phyloP scores from a whole-genome alignment of 2,113 vertebrate species.

The Parus major region DNA sequence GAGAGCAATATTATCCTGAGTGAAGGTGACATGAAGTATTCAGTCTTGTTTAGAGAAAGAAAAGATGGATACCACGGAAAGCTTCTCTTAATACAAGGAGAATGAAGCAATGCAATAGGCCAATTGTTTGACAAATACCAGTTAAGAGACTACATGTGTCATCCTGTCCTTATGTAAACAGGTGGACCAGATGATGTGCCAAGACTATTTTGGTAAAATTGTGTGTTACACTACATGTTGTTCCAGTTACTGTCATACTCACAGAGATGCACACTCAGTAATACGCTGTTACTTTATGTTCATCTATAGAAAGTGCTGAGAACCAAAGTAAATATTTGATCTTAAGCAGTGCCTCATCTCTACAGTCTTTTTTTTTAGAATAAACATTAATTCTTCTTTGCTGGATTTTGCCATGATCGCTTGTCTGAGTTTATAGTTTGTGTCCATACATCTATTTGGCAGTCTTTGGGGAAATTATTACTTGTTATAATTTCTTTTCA shows the following conservation, averaged over 20 bases:
- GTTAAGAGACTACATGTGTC: background rate
- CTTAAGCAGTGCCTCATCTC: background rate
- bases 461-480: constrained; percentile 8
- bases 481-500: background rate
- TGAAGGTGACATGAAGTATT: background rate
- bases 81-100: background rate
- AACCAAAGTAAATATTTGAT: constrained; percentile 24
- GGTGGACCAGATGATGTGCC: background rate
- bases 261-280: background rate
- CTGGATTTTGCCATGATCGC: background rate
- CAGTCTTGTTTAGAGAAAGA: background rate
- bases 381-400: background rate
- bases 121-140: background rate
- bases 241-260: background rate
- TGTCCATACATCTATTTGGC: background rate
- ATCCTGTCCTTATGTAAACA: background rate
- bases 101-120: background rate
- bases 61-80: background rate
- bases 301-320: background rate
- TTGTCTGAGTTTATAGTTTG: background rate
- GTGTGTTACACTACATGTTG: background rate
- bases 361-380: background rate
- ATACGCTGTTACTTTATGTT: background rate
- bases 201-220: background rate
- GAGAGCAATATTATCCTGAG: background rate